Evolutionary conservation across 2,797 vertebrate genomes (phyloP).

Genomic region (Leucoraja ocellata): DNA sequence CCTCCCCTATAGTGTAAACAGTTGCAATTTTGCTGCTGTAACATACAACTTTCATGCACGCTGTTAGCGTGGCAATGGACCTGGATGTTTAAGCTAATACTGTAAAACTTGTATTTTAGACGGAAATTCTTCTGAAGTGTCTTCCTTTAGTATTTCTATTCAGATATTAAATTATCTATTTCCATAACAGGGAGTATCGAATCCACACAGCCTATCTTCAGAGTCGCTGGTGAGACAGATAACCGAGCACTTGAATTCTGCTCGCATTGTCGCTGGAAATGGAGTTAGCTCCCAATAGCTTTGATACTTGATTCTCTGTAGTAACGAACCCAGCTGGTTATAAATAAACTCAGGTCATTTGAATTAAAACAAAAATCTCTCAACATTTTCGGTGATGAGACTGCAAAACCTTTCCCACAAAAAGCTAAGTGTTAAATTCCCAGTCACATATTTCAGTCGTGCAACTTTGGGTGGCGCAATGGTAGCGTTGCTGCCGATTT

Average conservation of each 20-base stretch:
- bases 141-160: background rate
- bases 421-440: background rate
- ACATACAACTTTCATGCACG: background rate
- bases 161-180: background rate
- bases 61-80: background rate
- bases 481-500: too few species aligned
- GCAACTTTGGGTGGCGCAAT: too few species aligned
- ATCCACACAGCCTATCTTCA: background rate
- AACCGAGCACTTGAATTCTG: background rate
- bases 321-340: background rate
- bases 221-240: background rate
- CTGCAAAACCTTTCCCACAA: background rate
- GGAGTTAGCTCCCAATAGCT: background rate
- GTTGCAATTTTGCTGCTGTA: background rate
- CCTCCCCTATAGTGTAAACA: background rate
- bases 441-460: background rate
- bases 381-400: background rate
- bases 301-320: background rate
- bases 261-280: background rate
- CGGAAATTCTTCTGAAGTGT: background rate
- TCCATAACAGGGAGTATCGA: background rate
- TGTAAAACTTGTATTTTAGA: background rate
- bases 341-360: too few species aligned
- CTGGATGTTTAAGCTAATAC: background rate
- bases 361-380: background rate